A percentile compares a stretch with the other conserved stretches of the same genome.
phyloP scores from a whole-genome alignment of 2,888 invertebrate species.

The Trichopoda pennipes region DNA sequence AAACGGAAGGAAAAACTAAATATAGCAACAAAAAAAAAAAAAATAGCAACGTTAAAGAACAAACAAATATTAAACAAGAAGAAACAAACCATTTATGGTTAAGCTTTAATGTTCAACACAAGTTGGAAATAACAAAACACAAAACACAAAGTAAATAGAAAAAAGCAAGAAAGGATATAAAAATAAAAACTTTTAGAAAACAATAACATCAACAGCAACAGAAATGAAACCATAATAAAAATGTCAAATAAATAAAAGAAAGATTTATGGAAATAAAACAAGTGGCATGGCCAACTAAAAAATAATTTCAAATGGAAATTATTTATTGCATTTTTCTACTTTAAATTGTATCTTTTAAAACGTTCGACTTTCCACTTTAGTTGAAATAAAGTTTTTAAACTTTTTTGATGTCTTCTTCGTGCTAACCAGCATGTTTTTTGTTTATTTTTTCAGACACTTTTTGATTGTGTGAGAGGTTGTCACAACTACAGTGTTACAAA shows the following conservation, averaged over 20 bases:
- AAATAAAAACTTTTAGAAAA: constrained; percentile 42
- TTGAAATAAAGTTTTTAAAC: no score
- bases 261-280: constrained; percentile 58
- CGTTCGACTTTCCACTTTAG: no score
- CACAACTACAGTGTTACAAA: no score
- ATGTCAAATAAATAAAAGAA: constrained; percentile 66
- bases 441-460: no score
- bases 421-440: no score
- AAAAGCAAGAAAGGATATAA: not conserved
- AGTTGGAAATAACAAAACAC: constrained; percentile 27
- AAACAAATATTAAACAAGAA: constrained; percentile 46
- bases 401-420: no score
- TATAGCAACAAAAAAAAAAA: not conserved
- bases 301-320: constrained; percentile 7
- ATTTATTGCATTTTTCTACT: not conserved
- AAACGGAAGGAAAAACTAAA: constrained; percentile 14
- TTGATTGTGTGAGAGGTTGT: no score
- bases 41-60: constrained; percentile 29
- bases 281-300: constrained; percentile 6
- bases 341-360: no score
- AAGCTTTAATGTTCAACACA: constrained; percentile 52
- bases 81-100: constrained; percentile 53
- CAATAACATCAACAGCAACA: constrained; percentile 40
- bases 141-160: no score
- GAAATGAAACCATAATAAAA: constrained; percentile 62